Evolutionary conservation across 2,888 invertebrate genomes (phyloP), one percentile per base, ranked within the genome.

Genomic region (Vanessa cardui): DNA sequence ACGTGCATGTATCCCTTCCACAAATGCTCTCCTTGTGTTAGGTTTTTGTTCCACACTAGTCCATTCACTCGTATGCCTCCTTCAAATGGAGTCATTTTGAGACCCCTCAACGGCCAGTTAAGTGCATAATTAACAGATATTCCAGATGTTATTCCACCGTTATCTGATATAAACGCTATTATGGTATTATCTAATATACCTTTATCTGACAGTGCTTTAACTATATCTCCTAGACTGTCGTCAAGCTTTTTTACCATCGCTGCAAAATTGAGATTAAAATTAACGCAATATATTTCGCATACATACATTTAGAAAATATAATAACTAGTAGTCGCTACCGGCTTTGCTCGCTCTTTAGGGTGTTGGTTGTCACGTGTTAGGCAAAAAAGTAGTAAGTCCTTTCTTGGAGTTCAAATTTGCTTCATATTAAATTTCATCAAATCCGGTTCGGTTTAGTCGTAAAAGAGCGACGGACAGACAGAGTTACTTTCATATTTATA

Each of bases 231-330:
- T 0, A 99, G 94, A 49, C 98, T 96, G 68, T 96, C 95, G 82
- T 99, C 99, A 77, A 99, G 88, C 75, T 96, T 96, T 26, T 96
- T 95, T 1, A 98, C 94, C 95, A 98, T 97, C 12, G 96, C 98
- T 96, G 83, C 67, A 93, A 93, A 70, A 58, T 26, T 26, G 65
- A 65, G 58, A 20, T 45, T 61, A 64, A 16, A 20, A 8, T 4
- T 56, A 21, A 52, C 9, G 15, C 26, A 46, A 31, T 26, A 26
- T 26, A 26, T 26, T 26, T 26, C 26, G 26, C 3, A 26, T 47
- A 18, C 9, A 39, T 33, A 8, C 6, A 49, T 49, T 20, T 20
- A n/a, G 1, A 47, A 16, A 26, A 26, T 26, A 26, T n/a, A n/a
- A n/a, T n/a, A n/a, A n/a, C n/a, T n/a, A n/a, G n/a, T n/a, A n/a